Conservation (phyloP, 2,888 invertebrate species). For the Cremastinae sp. region DNA sequence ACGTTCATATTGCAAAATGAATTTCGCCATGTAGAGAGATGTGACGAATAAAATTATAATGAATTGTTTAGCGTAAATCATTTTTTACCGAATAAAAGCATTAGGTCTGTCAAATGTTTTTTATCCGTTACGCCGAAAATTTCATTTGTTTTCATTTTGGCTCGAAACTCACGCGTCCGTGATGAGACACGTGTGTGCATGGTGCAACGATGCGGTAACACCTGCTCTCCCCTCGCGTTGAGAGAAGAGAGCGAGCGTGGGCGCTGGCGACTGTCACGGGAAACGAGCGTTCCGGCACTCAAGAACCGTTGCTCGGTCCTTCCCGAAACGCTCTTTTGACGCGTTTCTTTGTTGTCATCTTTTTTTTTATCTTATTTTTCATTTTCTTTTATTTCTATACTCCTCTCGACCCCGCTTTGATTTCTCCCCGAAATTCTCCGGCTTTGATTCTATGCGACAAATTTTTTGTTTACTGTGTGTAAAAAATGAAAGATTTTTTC, state of each 20-base stretch:
- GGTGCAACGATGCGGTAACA: conserved; percentile 66
- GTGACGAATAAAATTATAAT: too few species aligned
- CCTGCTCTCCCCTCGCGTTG: conserved; percentile 59
- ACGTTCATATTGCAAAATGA: too few species aligned
- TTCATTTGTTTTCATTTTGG: conserved; percentile 18
- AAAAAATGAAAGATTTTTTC: too few species aligned
- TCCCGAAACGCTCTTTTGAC: conserved; percentile 18
- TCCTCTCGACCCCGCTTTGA: not conserved
- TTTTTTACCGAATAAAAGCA: too few species aligned
- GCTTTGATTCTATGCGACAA: conserved; percentile 43
- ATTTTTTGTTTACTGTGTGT: too few species aligned
- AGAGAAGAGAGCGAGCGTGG: conserved; percentile 20
- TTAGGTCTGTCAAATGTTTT: not conserved
- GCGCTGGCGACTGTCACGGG: conserved; percentile 21
- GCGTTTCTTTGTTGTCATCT: conserved; percentile 28
- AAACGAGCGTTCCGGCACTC: conserved; percentile 47
- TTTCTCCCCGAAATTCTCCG: conserved; percentile 2
- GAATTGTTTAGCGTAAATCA: too few species aligned
- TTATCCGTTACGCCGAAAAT: not conserved
- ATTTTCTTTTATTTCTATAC: not conserved
- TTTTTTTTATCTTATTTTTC: conserved; percentile 24
- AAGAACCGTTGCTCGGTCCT: conserved; percentile 42
- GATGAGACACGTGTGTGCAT: conserved; percentile 58
- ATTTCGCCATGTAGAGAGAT: too few species aligned
- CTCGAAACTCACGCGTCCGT: conserved; percentile 48